Evolutionary conservation across 1,140 invertebrate species (phyloP).

Genomic region (Scaptomyza graminum): DNA sequence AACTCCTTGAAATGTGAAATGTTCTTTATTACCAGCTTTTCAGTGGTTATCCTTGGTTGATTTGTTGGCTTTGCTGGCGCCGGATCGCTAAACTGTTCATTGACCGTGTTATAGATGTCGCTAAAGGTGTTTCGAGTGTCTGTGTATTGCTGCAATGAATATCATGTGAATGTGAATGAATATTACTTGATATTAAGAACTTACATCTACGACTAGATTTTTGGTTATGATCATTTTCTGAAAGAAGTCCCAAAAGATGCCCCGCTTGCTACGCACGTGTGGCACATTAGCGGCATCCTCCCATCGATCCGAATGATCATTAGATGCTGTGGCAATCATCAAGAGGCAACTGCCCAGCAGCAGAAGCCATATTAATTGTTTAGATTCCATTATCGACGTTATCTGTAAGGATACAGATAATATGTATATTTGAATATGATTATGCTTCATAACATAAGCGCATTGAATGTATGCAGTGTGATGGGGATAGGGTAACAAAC

Average conservation of each 20-base stretch:
- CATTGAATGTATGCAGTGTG: too few species aligned
- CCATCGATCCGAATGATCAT: background rate
- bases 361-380: slow-evolving; percentile 13
- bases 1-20: too few species aligned
- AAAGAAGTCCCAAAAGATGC: slow-evolving; percentile 78
- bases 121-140: slow-evolving; percentile 74
- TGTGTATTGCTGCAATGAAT: slow-evolving; percentile 70
- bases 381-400: background rate
- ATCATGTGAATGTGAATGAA: too few species aligned
- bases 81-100: slow-evolving; percentile 79
- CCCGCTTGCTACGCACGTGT: slow-evolving; percentile 63
- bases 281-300: slow-evolving; percentile 10
- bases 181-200: background rate
- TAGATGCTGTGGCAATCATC: slow-evolving; percentile 20
- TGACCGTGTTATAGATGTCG: slow-evolving; percentile 72
- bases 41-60: slow-evolving; percentile 57
- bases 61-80: slow-evolving; percentile 61
- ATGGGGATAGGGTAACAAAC: too few species aligned
- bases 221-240: slow-evolving; percentile 78
- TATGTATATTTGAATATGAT: background rate
- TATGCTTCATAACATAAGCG: too few species aligned
- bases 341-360: slow-evolving; percentile 29
- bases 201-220: slow-evolving; percentile 76
- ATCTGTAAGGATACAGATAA: slow-evolving; percentile 2
- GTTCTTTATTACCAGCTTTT: slow-evolving; percentile 45